Base-by-base conservation (phyloP, 2,797 vertebrate genomes). In the Sphaeramia orbicularis region DNA sequence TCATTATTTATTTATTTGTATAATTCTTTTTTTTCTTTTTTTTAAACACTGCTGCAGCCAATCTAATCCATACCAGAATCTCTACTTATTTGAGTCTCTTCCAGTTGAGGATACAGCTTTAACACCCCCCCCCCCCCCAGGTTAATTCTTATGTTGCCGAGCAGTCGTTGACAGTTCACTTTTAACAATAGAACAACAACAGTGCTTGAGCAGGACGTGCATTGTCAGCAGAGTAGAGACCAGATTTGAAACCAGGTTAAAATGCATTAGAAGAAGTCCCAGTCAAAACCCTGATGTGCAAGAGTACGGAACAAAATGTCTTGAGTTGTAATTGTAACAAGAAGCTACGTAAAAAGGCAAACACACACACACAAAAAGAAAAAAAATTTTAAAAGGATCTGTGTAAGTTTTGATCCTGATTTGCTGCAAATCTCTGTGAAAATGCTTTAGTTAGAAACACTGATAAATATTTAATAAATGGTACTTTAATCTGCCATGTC, bases 401-500 rank as follows among this genome's bases (percentile, higher is more conserved):
- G 32, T 35, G 2, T 35, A 35, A 35, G 32, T 10, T 35, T 35
- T 35, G 32, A 35, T 35, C 32, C 32, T 35, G 7, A 8, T 3
- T 35, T 35, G 10, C 7, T 35, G 7, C 7, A 35, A 8, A 35
- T 35, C 32, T 35, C 32, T 35, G 32, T 35, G 32, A 35, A 35
- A 35, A 10, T 35, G 32, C 32, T 35, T 10, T 10, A 35, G 32
- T 35, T 8, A 35, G 32, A 35, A 27, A 3, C 32, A 35, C 32
- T 35, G 32, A 35, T 27, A 27, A 35, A 10, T 10, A 35, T 10
- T 35, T 35, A 35, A 35, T 35, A 35, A 35, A 35, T 10, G 8
- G 12, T 36, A 37, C 47, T 66, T 40, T n/a, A 35, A 37, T 58
- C 57, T 78, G 63, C 63, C 24, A 37, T 65, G 45, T 78, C 42